Evolutionary conservation across 2,113 vertebrate species (phyloP).

Genomic region (Sminthopsis crassicaudata): DNA sequence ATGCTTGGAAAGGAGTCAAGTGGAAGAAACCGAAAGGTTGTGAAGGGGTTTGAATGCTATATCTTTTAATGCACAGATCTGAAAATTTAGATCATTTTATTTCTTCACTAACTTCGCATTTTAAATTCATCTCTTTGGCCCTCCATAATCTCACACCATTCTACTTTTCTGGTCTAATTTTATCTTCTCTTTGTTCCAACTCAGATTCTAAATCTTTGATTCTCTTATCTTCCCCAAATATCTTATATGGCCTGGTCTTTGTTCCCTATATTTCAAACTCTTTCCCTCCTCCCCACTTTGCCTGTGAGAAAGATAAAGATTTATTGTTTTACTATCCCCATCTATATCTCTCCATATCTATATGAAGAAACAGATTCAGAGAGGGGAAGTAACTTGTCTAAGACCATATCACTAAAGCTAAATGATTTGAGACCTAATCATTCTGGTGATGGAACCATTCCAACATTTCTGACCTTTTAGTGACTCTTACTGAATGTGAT

Average conservation of each 20-base stretch:
- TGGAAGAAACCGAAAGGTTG: neutral
- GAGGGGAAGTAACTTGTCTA: neutral
- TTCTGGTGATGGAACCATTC: neutral
- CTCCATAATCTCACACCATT: neutral
- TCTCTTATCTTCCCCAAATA: neutral
- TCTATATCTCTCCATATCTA: too few relatives aligned
- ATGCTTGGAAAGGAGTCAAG: neutral
- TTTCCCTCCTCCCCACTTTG: neutral
- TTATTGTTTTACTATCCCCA: neutral
- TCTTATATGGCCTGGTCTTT: neutral
- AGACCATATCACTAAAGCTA: neutral
- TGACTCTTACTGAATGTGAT: neutral
- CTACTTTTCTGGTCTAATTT: neutral
- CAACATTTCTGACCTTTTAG: neutral
- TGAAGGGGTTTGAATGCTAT: neutral
- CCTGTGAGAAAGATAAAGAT: neutral
- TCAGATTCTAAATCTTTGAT: neutral
- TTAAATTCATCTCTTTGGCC: neutral
- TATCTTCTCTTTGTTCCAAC: neutral
- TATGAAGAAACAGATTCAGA: neutral
- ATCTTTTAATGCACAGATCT: neutral
- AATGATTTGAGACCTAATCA: neutral
- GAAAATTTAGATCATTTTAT: neutral
- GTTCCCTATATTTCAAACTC: neutral
- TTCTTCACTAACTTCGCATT: neutral